phyloP scores from a whole-genome alignment of 2,888 invertebrate genomes.

The Dynastes grantii region DNA sequence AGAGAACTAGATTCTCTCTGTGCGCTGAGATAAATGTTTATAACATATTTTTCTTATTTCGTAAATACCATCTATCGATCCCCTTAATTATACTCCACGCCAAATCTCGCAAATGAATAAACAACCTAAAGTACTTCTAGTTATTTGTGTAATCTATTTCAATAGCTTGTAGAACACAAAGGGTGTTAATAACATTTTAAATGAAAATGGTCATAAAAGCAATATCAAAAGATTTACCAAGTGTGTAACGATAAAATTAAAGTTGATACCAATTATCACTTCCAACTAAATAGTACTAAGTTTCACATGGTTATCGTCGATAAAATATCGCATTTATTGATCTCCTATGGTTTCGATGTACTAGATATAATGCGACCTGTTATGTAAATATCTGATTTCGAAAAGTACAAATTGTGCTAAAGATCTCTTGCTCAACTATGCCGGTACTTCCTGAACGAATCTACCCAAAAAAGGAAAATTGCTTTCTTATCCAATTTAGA shows the following conservation, averaged over 20 bases:
- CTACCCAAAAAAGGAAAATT: neutral
- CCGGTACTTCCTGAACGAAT: neutral
- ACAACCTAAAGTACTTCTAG: too few relatives aligned
- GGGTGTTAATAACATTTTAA: neutral
- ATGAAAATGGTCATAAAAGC: neutral
- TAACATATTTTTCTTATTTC: too few relatives aligned
- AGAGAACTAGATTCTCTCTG: too few relatives aligned
- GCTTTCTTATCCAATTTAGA: conserved; percentile 1
- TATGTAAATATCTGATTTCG: conserved; percentile 17
- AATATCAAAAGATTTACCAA: neutral
- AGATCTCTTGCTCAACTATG: neutral
- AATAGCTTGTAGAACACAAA: neutral
- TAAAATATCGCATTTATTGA: neutral
- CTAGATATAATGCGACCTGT: conserved; percentile 1
- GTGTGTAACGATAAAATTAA: neutral
- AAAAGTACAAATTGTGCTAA: conserved; percentile 5
- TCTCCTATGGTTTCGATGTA: neutral
- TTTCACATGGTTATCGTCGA: neutral
- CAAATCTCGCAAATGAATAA: too few relatives aligned
- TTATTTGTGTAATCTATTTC: neutral
- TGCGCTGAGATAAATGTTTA: too few relatives aligned
- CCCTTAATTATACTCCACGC: too few relatives aligned
- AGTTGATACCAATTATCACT: neutral
- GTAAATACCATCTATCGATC: too few relatives aligned
- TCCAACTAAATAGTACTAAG: neutral